phyloP scores from a whole-genome alignment of 2,888 invertebrate genomes.

The Macrophya annulata region DNA sequence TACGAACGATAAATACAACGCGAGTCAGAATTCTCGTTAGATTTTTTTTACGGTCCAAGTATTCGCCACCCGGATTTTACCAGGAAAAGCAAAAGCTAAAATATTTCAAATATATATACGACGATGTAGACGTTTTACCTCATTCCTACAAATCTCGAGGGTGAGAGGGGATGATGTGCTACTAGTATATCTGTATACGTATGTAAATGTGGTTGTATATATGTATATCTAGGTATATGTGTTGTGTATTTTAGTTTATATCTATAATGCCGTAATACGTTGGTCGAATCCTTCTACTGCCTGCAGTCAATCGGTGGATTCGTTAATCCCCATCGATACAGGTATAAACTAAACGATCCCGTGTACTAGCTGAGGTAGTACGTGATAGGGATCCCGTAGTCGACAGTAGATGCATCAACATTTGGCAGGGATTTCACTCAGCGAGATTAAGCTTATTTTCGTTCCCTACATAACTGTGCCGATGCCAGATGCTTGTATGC shows the following conservation, averaged over 20 bases:
- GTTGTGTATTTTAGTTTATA: background rate
- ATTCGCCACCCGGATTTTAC: conserved; percentile 69
- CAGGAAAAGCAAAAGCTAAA: conserved; percentile 74
- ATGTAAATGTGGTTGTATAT: background rate
- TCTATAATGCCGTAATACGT: conserved; percentile 13
- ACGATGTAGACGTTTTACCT: background rate
- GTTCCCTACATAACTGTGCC: conserved; percentile 64
- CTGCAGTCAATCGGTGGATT: conserved; percentile 39
- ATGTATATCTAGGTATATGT: background rate
- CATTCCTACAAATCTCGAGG: background rate
- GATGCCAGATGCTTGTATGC: conserved; percentile 63
- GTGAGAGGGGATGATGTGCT: background rate
- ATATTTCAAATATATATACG: conserved; percentile 74
- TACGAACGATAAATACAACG: conserved; percentile 34
- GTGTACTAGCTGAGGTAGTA: conserved; percentile 21
- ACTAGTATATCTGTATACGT: background rate
- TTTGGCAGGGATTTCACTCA: conserved; percentile 78
- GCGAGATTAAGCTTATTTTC: conserved; percentile 78
- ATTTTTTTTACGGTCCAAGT: conserved; percentile 58
- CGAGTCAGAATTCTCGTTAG: conserved; percentile 36
- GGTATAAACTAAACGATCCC: conserved; percentile 5
- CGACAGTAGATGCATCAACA: conserved; percentile 73
- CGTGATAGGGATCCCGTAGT: background rate
- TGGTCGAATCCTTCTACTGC: background rate
- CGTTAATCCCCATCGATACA: conserved; percentile 35